These are phyloP conservation scores for Zaprionus africanus DNA, from an alignment of 1,140 invertebrate genomes.

Conservation along the genomic window DNA sequence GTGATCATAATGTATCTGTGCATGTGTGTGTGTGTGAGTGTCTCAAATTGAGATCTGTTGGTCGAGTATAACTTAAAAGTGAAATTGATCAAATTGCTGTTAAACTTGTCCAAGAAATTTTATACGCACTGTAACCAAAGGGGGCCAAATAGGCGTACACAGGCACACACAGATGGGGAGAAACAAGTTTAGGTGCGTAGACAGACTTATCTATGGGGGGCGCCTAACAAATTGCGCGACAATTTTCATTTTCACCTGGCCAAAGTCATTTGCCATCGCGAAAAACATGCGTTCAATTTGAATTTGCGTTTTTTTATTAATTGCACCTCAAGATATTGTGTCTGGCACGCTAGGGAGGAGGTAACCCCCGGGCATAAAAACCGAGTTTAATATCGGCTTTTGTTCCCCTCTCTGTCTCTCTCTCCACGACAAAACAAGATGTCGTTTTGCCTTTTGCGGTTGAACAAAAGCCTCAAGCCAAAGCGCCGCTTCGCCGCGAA, in stretches of 20 bases:
- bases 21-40: neutral
- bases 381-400: slow-evolving; percentile 22
- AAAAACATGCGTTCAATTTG: slow-evolving; percentile 53
- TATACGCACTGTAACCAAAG: slow-evolving; percentile 24
- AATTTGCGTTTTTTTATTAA: slow-evolving; percentile 37
- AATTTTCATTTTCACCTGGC: slow-evolving; percentile 56
- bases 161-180: slow-evolving; percentile 2
- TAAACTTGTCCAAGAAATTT: slow-evolving; percentile 56
- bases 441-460: slow-evolving; percentile 29
- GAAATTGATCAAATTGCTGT: slow-evolving; percentile 57
- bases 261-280: slow-evolving; percentile 6
- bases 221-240: slow-evolving; percentile 42
- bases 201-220: slow-evolving; percentile 41
- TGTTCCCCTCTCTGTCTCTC: neutral
- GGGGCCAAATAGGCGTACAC: slow-evolving; percentile 5
- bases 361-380: neutral
- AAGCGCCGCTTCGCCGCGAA: slow-evolving; percentile 34
- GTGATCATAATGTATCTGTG: slow-evolving; percentile 15
- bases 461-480: slow-evolving; percentile 39
- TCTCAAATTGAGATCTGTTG: slow-evolving; percentile 38
- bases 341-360: neutral
- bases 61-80: slow-evolving; percentile 48
- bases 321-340: slow-evolving; percentile 5
- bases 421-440: neutral
- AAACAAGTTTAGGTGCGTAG: slow-evolving; percentile 66